Evolutionary conservation across 2,888 invertebrate genomes (phyloP).

Genomic region (Margaritifera margaritifera): DNA sequence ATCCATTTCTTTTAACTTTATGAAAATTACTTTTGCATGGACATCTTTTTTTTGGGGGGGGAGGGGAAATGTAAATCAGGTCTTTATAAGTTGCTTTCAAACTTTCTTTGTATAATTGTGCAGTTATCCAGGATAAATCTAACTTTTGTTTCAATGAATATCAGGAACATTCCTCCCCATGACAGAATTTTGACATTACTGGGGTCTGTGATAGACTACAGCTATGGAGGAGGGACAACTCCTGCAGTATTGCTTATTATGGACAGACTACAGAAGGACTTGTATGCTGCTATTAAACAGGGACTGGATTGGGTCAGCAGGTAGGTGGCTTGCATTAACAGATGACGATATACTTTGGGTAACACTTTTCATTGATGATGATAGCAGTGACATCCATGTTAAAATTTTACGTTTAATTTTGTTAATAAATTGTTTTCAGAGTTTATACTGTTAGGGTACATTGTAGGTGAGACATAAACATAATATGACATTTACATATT

Average conservation of each 20-base stretch:
- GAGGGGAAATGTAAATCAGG: no score
- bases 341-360: no score
- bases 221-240: slow-evolving; percentile 79
- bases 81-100: no score
- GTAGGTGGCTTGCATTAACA: slow-evolving; percentile 34
- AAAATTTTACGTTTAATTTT: no score
- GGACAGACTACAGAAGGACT: slow-evolving; percentile 82
- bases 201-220: slow-evolving; percentile 87
- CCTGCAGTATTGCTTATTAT: slow-evolving; percentile 88
- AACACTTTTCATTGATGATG: no score
- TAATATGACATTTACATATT: background rate
- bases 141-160: slow-evolving; percentile 1
- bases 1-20: no score
- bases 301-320: slow-evolving; percentile 79
- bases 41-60: no score
- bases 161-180: slow-evolving; percentile 86
- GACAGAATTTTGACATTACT: slow-evolving; percentile 80
- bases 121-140: background rate
- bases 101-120: no score
- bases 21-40: no score
- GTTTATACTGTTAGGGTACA: no score
- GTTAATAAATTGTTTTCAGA: no score
- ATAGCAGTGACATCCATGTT: no score
- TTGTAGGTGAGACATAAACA: background rate
- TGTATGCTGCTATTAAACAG: slow-evolving; percentile 83